These are phyloP conservation scores for Cathartes aura DNA, from an alignment of 2,113 vertebrate species.

Conservation along the genomic window DNA sequence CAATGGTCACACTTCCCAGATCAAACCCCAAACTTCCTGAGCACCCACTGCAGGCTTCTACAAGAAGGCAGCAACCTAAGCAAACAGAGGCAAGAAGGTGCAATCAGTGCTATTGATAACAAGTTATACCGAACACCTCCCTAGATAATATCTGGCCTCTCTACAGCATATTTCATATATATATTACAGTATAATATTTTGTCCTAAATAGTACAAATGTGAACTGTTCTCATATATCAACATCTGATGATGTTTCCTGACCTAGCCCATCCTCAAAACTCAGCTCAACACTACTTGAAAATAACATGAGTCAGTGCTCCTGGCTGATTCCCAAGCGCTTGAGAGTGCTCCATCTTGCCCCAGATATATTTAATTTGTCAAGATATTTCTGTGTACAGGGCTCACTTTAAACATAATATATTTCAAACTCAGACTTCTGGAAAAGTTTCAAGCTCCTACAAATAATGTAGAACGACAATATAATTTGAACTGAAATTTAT, in stretches of 20 bases:
- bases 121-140: background rate
- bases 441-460: background rate
- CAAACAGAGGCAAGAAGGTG: background rate
- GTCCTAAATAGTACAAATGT: background rate
- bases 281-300: background rate
- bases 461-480: background rate
- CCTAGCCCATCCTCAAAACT: background rate
- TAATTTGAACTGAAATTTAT: background rate
- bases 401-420: background rate
- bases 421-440: slow-evolving; percentile 2
- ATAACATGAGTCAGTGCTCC: background rate
- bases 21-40: background rate
- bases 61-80: background rate
- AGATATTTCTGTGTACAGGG: background rate
- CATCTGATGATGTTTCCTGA: background rate
- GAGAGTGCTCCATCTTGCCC: background rate
- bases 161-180: background rate
- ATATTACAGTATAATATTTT: background rate
- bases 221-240: background rate
- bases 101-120: background rate
- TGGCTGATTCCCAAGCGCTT: slow-evolving; percentile 36
- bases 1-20: background rate
- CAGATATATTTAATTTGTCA: slow-evolving; percentile 1
- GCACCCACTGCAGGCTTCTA: background rate
- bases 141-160: background rate